Conservation (phyloP, 2,888 invertebrate genomes). For the Pterostichus madidus region DNA sequence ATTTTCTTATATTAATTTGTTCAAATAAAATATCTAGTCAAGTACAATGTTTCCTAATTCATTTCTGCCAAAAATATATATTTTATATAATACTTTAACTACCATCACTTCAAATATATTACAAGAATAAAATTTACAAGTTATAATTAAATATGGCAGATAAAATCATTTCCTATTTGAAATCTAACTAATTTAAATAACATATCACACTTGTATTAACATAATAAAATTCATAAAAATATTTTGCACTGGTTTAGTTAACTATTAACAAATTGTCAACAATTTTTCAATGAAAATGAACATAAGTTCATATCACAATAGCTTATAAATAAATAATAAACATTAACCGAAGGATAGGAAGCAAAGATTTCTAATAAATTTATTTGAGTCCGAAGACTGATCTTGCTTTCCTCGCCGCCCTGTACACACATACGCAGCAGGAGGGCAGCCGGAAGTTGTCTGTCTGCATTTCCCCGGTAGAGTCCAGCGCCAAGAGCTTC, state of each 20-base stretch:
- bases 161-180: too few relatives aligned
- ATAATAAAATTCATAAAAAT: too few relatives aligned
- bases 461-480: slow-evolving; percentile 76
- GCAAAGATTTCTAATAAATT: background rate
- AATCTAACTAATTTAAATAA: background rate
- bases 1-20: slow-evolving; percentile 7
- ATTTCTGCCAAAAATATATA: slow-evolving; percentile 8
- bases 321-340: slow-evolving; percentile 23
- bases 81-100: slow-evolving; percentile 10
- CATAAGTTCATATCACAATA: slow-evolving; percentile 28
- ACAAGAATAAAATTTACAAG: slow-evolving; percentile 35
- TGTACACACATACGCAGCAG: slow-evolving; percentile 84
- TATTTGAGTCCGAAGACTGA: slow-evolving; percentile 16
- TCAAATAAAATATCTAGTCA: slow-evolving; percentile 42
- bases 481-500: slow-evolving; percentile 79
- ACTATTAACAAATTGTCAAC: slow-evolving; percentile 41
- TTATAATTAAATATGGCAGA: slow-evolving; percentile 44
- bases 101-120: slow-evolving; percentile 19
- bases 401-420: background rate
- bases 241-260: slow-evolving; percentile 50
- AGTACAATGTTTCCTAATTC: background rate
- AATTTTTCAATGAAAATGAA: slow-evolving; percentile 3
- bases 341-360: background rate
- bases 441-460: slow-evolving; percentile 84
- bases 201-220: slow-evolving; percentile 32